These are phyloP conservation scores for Natrix natrix DNA, from an alignment of 2,797 vertebrate genomes.

Conservation along the genomic window DNA sequence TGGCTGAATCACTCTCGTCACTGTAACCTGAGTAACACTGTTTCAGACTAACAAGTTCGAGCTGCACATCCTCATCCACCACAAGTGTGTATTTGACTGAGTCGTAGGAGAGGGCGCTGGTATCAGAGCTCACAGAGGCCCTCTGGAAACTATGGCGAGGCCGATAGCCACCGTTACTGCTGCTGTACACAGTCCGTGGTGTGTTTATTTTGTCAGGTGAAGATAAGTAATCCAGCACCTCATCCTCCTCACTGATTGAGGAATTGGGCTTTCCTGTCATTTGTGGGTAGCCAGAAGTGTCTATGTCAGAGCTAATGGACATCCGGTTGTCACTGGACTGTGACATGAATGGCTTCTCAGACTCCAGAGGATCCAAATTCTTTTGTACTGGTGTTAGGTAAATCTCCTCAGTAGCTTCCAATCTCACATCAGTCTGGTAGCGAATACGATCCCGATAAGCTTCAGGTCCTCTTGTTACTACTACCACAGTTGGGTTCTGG, in stretches of 20 bases:
- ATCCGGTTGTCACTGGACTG: slow-evolving; percentile 88
- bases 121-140: slow-evolving; percentile 89
- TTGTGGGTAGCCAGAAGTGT: slow-evolving; percentile 84
- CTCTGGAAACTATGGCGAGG: slow-evolving; percentile 68
- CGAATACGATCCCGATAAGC: slow-evolving; percentile 85
- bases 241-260: slow-evolving; percentile 89
- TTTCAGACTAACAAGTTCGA: slow-evolving; percentile 92
- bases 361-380: slow-evolving; percentile 73
- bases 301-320: slow-evolving; percentile 91
- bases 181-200: slow-evolving; percentile 52
- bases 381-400: slow-evolving; percentile 92
- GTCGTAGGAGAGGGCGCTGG: slow-evolving; percentile 94
- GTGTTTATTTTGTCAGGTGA: slow-evolving; percentile 68
- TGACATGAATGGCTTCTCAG: slow-evolving; percentile 76
- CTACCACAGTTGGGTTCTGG: slow-evolving; percentile 58
- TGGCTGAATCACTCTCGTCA: slow-evolving; percentile 93
- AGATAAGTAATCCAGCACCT: slow-evolving; percentile 77
- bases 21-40: slow-evolving; percentile 95
- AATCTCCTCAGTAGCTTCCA: slow-evolving; percentile 96
- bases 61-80: slow-evolving; percentile 92
- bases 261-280: slow-evolving; percentile 83
- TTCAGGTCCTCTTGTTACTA: slow-evolving; percentile 67
- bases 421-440: slow-evolving; percentile 86
- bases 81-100: slow-evolving; percentile 97
- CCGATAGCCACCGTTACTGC: slow-evolving; percentile 60